Base-by-base conservation (phyloP, 2,888 invertebrate species). In the Melanchra persicariae region DNA sequence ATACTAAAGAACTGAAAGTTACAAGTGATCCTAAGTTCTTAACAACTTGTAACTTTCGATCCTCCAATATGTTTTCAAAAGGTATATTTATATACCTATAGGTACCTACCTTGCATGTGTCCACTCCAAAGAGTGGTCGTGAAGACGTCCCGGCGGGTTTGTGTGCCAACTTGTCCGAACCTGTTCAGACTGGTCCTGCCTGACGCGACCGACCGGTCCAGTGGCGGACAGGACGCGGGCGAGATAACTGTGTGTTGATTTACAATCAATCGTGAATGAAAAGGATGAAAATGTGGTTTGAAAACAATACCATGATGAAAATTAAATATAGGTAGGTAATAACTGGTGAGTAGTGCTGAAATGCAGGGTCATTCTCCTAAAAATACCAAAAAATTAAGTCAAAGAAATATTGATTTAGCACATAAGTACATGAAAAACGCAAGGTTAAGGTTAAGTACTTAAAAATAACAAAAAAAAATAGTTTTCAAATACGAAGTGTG, bases 101-200 rank as follows among this genome's bases (percentile, higher is more conserved):
- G 2, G 1, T 40, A 40, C 5, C 1, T 8, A 8, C 5, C 40
- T 9, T 8, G 8, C 1, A 15, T 24, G 7, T 55, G 57, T 37
- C 74, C 51, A 24, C 40, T 43, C 37, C 19, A 34, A 37, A 30
- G 37, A 72, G 54, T 40, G 49, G 64, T 64, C 61, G 67, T 68
- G 67, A 82, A 72, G 79, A 79, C 37, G 83, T 67, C 74, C 55
- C 67, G 37, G 22, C 54, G 45, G 78, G 71, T 51, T 78, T 77
- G 61, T 76, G 37, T 70, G 79, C 60, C 54, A 55, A 83, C 83
- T 72, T 51, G 83, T 80, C 60, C 55, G 37, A 66, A 85, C 85
- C 40, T 60, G 85, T 83, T 60, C 43, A 9, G 65, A 85, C 83
- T 61, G 70, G 83, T 80, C 65, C 49, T 24, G 51, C 10, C 34